Conservation (phyloP, 2,113 vertebrate species). For the Helogale parvula region DNA sequence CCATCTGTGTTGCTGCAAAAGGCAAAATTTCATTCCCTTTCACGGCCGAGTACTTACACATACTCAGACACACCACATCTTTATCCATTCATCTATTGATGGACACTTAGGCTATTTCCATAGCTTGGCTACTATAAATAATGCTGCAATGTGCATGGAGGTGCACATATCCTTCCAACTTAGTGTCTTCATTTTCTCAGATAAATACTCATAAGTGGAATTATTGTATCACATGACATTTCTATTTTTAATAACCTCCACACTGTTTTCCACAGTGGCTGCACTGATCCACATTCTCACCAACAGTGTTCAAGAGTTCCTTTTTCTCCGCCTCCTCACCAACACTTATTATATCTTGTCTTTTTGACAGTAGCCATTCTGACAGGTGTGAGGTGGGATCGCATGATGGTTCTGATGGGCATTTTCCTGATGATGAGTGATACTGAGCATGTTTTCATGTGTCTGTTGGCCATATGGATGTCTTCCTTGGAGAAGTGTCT, state of each 20-base stretch:
- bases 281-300: not conserved
- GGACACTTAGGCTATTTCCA: not conserved
- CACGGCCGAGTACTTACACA: not conserved
- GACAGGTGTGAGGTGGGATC: not conserved
- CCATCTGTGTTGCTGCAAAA: not conserved
- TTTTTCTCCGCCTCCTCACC: not conserved
- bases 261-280: not conserved
- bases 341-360: not conserved
- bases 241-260: not conserved
- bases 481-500: not conserved
- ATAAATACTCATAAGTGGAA: not conserved
- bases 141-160: not conserved
- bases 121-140: not conserved
- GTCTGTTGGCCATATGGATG: not conserved
- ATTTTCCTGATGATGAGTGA: not conserved
- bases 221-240: not conserved
- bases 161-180: not conserved
- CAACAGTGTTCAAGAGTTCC: not conserved
- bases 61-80: not conserved
- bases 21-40: not conserved
- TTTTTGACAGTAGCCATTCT: not conserved
- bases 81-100: not conserved
- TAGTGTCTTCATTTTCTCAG: not conserved
- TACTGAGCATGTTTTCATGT: not conserved
- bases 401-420: not conserved